A percentile compares a stretch with the other conserved stretches of the same genome.
Evolutionary conservation across 1,140 invertebrate genomes (phyloP).

Genomic region (Linepithema humile): DNA sequence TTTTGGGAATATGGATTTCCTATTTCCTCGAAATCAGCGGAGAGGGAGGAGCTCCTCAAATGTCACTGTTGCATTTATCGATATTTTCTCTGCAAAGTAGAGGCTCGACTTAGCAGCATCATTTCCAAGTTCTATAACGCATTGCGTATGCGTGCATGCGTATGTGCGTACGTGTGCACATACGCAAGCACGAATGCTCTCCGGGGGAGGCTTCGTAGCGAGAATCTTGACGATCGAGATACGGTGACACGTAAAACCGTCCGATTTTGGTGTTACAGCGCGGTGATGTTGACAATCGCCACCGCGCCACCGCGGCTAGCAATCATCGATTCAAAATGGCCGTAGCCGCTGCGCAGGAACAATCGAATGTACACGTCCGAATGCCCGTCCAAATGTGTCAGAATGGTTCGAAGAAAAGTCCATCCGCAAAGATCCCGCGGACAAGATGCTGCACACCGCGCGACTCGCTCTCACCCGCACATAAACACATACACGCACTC

Average conservation of each 20-base stretch:
- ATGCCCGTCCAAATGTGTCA: not conserved
- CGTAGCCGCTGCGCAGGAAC: conserved; percentile 48
- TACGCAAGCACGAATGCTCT: not conserved
- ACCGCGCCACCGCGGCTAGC: conserved; percentile 54
- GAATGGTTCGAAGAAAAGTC: not conserved
- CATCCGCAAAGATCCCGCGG: not conserved
- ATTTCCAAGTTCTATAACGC: not conserved
- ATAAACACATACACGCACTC: not conserved
- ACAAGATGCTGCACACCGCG: not conserved
- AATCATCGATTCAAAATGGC: conserved; percentile 73
- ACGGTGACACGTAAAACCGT: conserved; percentile 8
- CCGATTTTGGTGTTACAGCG: conserved; percentile 54
- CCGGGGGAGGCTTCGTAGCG: not conserved
- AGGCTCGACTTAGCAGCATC: not conserved
- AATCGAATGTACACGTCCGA: conserved; percentile 7
- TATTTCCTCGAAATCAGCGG: not conserved
- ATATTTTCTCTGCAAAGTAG: conserved; percentile 1
- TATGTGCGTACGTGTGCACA: not conserved
- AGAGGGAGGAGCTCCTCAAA: not conserved
- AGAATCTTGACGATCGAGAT: not conserved
- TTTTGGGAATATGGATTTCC: not conserved
- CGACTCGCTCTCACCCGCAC: not conserved
- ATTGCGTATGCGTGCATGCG: not conserved
- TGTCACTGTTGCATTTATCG: conserved; percentile 5
- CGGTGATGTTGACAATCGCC: conserved; percentile 59